Evolutionary conservation across 1,140 invertebrate species (phyloP).

Genomic region (Fopius arisanus): DNA sequence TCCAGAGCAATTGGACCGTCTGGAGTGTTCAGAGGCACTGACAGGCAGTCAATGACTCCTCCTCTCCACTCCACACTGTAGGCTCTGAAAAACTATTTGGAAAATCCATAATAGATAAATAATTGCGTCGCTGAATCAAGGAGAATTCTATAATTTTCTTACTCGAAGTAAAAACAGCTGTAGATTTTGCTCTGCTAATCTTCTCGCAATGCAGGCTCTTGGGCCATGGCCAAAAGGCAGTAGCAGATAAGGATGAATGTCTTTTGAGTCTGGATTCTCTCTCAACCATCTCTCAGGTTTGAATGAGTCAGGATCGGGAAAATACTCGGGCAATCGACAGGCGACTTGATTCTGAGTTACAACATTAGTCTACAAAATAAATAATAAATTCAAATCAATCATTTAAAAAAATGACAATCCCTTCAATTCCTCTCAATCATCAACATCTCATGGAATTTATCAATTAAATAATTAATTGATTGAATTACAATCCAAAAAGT

Average conservation of each 20-base stretch:
- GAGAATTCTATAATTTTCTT: slow-evolving; percentile 47
- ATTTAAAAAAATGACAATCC: too few relatives aligned
- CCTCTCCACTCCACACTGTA: slow-evolving; percentile 76
- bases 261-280: slow-evolving; percentile 58
- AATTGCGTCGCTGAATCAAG: too few relatives aligned
- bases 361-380: slow-evolving; percentile 77
- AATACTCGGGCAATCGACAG: slow-evolving; percentile 76
- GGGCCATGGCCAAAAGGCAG: slow-evolving; percentile 91
- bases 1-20: slow-evolving; percentile 73
- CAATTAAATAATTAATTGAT: too few relatives aligned
- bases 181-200: slow-evolving; percentile 90
- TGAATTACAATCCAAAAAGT: too few relatives aligned
- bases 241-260: slow-evolving; percentile 78
- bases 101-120: not conserved
- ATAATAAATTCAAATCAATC: slow-evolving; percentile 6
- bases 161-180: slow-evolving; percentile 80
- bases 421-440: too few relatives aligned
- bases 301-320: slow-evolving; percentile 73
- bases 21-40: slow-evolving; percentile 82
- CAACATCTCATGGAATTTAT: too few relatives aligned
- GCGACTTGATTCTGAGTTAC: slow-evolving; percentile 88
- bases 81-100: slow-evolving; percentile 70
- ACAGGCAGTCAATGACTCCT: slow-evolving; percentile 69
- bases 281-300: slow-evolving; percentile 80
- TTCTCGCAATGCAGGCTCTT: slow-evolving; percentile 84